These are phyloP conservation scores for Dinocampus coccinellae DNA, from an alignment of 2,888 invertebrate genomes.

Conservation along the genomic window DNA sequence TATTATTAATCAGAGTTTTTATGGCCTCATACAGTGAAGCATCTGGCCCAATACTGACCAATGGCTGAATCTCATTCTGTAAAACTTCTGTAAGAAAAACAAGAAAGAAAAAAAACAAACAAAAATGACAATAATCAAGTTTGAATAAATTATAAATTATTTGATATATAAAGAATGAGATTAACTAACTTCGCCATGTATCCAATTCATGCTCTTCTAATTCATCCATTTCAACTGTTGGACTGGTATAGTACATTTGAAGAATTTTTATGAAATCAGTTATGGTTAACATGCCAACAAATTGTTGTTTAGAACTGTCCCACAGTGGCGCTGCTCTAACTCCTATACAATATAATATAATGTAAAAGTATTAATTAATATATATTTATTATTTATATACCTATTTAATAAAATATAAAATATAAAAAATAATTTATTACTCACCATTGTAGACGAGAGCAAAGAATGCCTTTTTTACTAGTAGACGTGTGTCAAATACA, in stretches of 20 bases:
- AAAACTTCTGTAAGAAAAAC: constrained; percentile 78
- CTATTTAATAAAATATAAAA: background rate
- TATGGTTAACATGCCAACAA: constrained; percentile 98
- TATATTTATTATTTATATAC: no score
- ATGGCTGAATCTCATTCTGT: constrained; percentile 85
- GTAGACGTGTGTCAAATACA: constrained; percentile 98
- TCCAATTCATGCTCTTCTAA: constrained; percentile 96
- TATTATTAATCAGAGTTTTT: constrained; percentile 89
- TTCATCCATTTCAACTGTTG: constrained; percentile 93
- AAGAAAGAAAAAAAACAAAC: constrained; percentile 46
- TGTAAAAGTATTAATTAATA: constrained; percentile 3
- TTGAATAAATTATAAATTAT: background rate
- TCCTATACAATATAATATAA: constrained; percentile 72
- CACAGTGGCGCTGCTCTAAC: constrained; percentile 98
- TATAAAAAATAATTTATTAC: constrained; percentile 41
- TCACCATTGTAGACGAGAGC: constrained; percentile 98
- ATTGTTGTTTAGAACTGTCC: constrained; percentile 92
- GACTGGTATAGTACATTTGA: constrained; percentile 97
- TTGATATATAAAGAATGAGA: background rate
- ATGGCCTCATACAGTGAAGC: constrained; percentile 95
- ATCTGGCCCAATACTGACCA: constrained; percentile 93
- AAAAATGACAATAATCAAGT: constrained; percentile 29
- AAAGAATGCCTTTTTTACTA: constrained; percentile 99
- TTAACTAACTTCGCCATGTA: constrained; percentile 89
- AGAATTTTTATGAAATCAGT: constrained; percentile 99